These are phyloP conservation scores for Tineola bisselliella DNA, from an alignment of 2,888 invertebrate species.

Conservation along the genomic window DNA sequence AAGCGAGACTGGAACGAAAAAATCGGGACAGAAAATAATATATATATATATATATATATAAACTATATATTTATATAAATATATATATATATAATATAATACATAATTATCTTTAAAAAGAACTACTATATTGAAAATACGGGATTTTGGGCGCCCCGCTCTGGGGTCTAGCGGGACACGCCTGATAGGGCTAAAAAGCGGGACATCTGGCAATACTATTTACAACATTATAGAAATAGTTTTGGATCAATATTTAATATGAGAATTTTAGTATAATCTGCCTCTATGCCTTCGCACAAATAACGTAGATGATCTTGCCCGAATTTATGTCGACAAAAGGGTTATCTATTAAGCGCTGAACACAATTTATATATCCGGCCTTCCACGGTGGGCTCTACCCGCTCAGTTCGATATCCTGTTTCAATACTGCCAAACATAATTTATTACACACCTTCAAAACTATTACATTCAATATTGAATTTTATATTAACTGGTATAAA, in stretches of 20 bases:
- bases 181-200: too few species aligned
- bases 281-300: slow-evolving; percentile 18
- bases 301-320: slow-evolving; percentile 47
- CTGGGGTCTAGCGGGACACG: too few species aligned
- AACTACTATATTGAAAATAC: too few species aligned
- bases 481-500: background rate
- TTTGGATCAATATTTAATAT: background rate
- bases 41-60: too few species aligned
- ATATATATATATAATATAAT: too few species aligned
- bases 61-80: too few species aligned
- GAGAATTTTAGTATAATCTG: background rate
- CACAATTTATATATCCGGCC: slow-evolving; percentile 40
- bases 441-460: background rate
- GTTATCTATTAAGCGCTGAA: slow-evolving; percentile 40
- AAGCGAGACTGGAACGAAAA: too few species aligned
- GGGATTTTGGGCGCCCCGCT: too few species aligned
- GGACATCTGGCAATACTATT: too few species aligned
- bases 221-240: too few species aligned
- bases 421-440: slow-evolving; percentile 7
- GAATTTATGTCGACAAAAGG: slow-evolving; percentile 40
- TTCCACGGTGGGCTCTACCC: slow-evolving; percentile 19
- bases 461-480: background rate
- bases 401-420: slow-evolving; percentile 35
- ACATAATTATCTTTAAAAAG: too few species aligned
- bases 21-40: too few species aligned